Evolutionary conservation across 2,113 vertebrate genomes (phyloP), one percentile per base, ranked within the genome.

Genomic region (Callorhinus ursinus): DNA sequence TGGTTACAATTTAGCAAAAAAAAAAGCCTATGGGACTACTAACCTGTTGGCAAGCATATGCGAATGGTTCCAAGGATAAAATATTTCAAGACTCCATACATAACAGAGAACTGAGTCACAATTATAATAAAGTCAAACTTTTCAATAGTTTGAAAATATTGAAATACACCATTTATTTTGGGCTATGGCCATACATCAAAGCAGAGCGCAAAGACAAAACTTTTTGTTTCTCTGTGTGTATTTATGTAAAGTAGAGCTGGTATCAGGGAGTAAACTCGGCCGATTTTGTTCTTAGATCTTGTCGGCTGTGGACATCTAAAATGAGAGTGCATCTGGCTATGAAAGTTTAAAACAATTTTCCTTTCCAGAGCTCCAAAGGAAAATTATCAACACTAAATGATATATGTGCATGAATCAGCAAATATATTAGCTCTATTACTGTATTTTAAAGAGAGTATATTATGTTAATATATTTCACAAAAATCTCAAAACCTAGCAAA

Each of bases 51-150:
- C 72, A 93, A 77, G 59, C 53, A 81, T 53, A 42, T 61, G 91
- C 36, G 80, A 91, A 93, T 94, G 8, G 91, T 95, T 91, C 63
- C 88, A 89, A 90, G 69, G 39, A 92, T 83, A 87, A 93, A 95
- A n/a, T 74, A 93, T 61, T 92, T 81, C 74, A 96, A 97, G 39
- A 55, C 31, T 51, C 26, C 46, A 59, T 33, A 93, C 61, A 89
- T 63, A 92, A 90, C 42, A 93, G 93, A 96, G 16, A 88, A 69
- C 10, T 49, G 42, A 80, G 13, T 88, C 61, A 81, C 19, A 33
- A 36, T 86, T 42, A 91, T 4, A 77, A 51, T 53, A 72, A 81
- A 97, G 82, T 81, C 55, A 88, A 61, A 81, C 26, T 83, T 97
- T 90, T 76, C 74, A 85, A 81, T 28, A 61, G 12, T 77, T 82